These are phyloP conservation scores for Sepioteuthis lessoniana DNA, from an alignment of 2,888 invertebrate genomes.

Conservation along the genomic window DNA sequence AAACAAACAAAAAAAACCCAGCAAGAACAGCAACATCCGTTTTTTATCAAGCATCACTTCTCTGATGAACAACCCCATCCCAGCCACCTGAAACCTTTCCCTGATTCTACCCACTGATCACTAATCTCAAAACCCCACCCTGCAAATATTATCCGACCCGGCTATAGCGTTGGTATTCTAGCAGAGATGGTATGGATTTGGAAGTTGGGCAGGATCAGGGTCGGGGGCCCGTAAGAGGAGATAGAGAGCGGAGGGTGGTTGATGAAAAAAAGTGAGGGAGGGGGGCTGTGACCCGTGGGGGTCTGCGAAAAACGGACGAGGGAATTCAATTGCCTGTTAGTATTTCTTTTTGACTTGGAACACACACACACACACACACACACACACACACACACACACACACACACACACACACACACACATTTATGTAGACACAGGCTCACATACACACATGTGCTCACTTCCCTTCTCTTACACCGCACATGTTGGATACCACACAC, in stretches of 20 bases:
- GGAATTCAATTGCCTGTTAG: not conserved
- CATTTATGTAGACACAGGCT: too few species aligned
- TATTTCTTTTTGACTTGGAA: not conserved
- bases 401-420: not conserved
- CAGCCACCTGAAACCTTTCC: not conserved
- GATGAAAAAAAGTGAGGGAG: not conserved
- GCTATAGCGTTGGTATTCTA: not conserved
- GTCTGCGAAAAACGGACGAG: not conserved
- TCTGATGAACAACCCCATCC: not conserved
- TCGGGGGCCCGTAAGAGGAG: not conserved
- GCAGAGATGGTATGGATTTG: not conserved
- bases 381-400: not conserved
- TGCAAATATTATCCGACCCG: not conserved
- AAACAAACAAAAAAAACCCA: not conserved
- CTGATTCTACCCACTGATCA: not conserved
- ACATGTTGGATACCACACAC: not conserved
- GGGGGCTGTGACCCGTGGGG: not conserved
- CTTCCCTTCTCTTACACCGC: not conserved
- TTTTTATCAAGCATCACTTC: slow-evolving; percentile 9
- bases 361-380: not conserved
- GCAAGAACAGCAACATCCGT: not conserved
- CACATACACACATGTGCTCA: not conserved
- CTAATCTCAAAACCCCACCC: not conserved
- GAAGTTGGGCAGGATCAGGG: not conserved
- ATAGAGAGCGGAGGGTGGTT: not conserved